phyloP scores from a whole-genome alignment of 1,140 invertebrate genomes.

The Aphelenchoides fujianensis region DNA sequence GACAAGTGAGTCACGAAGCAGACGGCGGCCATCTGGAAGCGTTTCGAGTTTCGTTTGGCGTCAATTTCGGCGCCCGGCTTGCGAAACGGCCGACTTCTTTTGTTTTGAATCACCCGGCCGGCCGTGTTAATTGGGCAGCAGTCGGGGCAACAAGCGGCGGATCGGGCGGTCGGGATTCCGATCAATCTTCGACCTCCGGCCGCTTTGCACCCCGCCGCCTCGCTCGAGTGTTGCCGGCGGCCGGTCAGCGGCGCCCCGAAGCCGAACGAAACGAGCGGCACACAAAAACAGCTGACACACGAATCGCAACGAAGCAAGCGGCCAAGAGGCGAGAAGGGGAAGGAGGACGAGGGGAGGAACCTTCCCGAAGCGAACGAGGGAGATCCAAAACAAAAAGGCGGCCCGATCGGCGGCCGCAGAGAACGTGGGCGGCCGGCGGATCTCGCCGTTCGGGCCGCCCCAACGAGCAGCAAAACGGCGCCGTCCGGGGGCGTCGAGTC shows the following conservation, averaged over 20 bases:
- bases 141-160: background rate
- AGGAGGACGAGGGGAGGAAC: too few relatives aligned
- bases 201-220: too few relatives aligned
- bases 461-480: background rate
- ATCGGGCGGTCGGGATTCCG: background rate
- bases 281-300: background rate
- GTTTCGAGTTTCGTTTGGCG: background rate
- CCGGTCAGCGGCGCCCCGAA: background rate
- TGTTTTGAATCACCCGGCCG: background rate
- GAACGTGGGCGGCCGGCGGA: background rate
- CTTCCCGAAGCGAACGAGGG: background rate
- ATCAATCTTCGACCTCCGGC: background rate
- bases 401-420: background rate
- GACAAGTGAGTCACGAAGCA: background rate
- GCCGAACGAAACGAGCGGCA: background rate
- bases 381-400: background rate
- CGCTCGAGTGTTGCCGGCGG: too few relatives aligned
- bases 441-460: background rate
- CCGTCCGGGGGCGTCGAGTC: background rate
- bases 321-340: too few relatives aligned
- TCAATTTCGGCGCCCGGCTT: too few relatives aligned
- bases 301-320: background rate
- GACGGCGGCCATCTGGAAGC: background rate
- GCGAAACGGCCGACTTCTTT: background rate
- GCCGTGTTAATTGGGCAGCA: conserved; percentile 1